Percentiles rank a stretch among this genome's conserved stretches.
phyloP scores from a whole-genome alignment of 2,888 invertebrate species.

The Microctonus brassicae region DNA sequence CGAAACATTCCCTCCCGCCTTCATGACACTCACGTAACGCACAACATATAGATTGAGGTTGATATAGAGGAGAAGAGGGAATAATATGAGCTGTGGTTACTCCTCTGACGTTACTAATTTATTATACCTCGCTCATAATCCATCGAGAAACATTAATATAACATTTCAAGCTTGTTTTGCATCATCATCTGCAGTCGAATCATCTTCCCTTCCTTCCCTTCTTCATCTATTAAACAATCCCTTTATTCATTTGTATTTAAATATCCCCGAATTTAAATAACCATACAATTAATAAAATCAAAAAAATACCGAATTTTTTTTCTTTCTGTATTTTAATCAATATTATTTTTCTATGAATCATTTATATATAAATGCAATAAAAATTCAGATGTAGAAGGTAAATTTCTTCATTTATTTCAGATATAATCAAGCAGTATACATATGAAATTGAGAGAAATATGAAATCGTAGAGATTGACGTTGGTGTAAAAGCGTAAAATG shows the following conservation, averaged over 20 bases:
- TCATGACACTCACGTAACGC: not conserved
- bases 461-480: too few relatives aligned
- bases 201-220: too few relatives aligned
- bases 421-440: too few relatives aligned
- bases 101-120: constrained; percentile 43
- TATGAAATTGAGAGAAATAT: too few relatives aligned
- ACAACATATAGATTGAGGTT: not conserved
- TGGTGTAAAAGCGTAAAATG: not conserved
- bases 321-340: too few relatives aligned
- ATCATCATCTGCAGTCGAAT: constrained; percentile 18
- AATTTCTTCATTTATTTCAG: too few relatives aligned
- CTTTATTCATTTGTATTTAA: not conserved
- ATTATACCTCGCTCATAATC: constrained; percentile 49
- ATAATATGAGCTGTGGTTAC: constrained; percentile 19
- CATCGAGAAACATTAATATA: constrained; percentile 44
- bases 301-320: too few relatives aligned
- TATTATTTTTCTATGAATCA: too few relatives aligned
- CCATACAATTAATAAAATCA: too few relatives aligned
- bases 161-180: constrained; percentile 37
- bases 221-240: too few relatives aligned
- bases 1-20: constrained; percentile 41
- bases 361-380: too few relatives aligned
- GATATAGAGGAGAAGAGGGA: not conserved
- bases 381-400: too few relatives aligned
- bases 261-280: not conserved